These are phyloP conservation scores for Xestoiulus laeticollis DNA, from an alignment of 2,888 invertebrate genomes.

Conservation along the genomic window DNA sequence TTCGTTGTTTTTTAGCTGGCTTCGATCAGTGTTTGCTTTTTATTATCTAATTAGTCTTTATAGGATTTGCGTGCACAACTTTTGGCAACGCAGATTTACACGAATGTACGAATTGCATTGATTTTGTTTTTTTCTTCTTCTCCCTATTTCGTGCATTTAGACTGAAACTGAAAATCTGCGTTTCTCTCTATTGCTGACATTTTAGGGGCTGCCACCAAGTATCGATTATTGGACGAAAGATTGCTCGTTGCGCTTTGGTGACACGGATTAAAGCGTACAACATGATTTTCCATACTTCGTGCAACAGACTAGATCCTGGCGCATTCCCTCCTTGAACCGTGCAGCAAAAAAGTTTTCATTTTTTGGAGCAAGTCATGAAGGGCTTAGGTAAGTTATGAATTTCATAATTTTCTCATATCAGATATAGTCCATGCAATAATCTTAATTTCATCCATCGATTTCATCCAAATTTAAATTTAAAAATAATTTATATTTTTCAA, in stretches of 20 bases:
- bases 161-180: background rate
- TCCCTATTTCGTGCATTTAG: background rate
- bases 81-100: background rate
- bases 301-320: background rate
- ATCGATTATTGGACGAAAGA: background rate
- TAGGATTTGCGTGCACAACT: background rate
- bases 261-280: background rate
- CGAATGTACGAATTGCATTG: conserved; percentile 5
- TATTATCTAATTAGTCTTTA: background rate
- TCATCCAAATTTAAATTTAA: too few relatives aligned
- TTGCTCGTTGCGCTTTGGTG: background rate
- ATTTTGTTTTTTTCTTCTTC: background rate
- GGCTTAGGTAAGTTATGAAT: background rate
- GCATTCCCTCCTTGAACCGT: background rate
- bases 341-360: background rate
- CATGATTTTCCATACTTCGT: background rate
- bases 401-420: too few relatives aligned
- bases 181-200: background rate
- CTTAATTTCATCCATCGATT: too few relatives aligned
- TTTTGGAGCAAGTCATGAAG: background rate
- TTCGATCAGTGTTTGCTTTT: background rate
- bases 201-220: background rate
- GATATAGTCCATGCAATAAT: too few relatives aligned
- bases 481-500: too few relatives aligned
- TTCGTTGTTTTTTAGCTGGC: too few relatives aligned